A percentile compares a stretch with the other conserved stretches of the same genome.
Evolutionary conservation across 2,888 invertebrate species (phyloP).

Genomic region (Drosophila stalkeri): DNA sequence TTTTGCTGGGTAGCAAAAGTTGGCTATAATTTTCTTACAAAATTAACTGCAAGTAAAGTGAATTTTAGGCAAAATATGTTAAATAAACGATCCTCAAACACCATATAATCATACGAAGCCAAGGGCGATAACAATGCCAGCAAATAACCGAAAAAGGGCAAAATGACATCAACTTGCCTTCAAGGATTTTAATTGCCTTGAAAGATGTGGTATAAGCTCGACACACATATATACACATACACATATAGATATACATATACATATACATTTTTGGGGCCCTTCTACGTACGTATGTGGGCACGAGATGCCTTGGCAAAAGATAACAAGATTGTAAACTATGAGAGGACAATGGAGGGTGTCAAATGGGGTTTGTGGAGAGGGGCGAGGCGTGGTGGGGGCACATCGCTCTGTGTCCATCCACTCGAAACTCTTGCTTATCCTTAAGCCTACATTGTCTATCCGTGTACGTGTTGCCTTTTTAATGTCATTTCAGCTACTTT

Average conservation of each 20-base stretch:
- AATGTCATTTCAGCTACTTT: constrained; percentile 78
- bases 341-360: constrained; percentile 40
- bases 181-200: constrained; percentile 76
- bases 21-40: constrained; percentile 70
- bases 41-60: constrained; percentile 77
- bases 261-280: constrained; percentile 5
- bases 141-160: constrained; percentile 61
- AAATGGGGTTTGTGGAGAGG: constrained; percentile 31
- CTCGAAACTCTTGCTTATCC: constrained; percentile 33
- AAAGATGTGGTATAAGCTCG: constrained; percentile 37
- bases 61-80: constrained; percentile 81
- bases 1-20: constrained; percentile 42
- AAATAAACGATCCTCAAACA: constrained; percentile 64
- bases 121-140: constrained; percentile 44
- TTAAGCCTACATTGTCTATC: constrained; percentile 38
- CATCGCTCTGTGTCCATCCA: constrained; percentile 51
- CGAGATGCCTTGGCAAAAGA: constrained; percentile 64
- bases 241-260: not conserved
- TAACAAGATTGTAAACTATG: constrained; percentile 78
- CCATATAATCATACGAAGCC: constrained; percentile 41
- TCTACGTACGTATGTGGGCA: constrained; percentile 31
- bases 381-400: constrained; percentile 50
- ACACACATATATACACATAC: not conserved
- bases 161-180: constrained; percentile 58
- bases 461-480: constrained; percentile 64